Conservation (phyloP, 2,113 vertebrate species). For the Pipra filicauda region DNA sequence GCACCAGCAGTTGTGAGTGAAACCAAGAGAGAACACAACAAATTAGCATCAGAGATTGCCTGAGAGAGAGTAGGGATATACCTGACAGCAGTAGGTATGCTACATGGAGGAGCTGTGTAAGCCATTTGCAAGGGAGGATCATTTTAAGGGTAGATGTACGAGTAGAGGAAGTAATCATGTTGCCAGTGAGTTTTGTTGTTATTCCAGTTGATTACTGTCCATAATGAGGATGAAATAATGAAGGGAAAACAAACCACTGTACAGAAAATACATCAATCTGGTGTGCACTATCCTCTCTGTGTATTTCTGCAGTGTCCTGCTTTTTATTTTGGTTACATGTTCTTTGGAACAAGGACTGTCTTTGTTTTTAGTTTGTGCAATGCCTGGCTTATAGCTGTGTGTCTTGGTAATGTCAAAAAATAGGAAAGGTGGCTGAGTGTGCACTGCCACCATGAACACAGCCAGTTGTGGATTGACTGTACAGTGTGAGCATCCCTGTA, state of each 20-base stretch:
- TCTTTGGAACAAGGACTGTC: not conserved
- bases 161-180: not conserved
- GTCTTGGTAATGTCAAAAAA: not conserved
- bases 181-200: not conserved
- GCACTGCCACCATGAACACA: accelerated
- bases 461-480: not conserved
- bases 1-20: not conserved
- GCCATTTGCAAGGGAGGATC: not conserved
- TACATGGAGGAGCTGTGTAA: not conserved
- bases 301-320: not conserved
- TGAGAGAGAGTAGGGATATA: not conserved
- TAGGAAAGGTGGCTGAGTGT: not conserved
- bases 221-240: not conserved
- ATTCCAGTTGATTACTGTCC: not conserved
- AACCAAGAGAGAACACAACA: not conserved
- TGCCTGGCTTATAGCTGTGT: not conserved
- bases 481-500: not conserved
- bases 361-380: not conserved
- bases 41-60: not conserved
- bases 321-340: not conserved
- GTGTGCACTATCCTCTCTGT: not conserved
- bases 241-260: not conserved
- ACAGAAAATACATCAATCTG: not conserved
- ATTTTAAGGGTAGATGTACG: not conserved
- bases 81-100: not conserved